Conservation (phyloP, 2,888 invertebrate species). For the Diarsia dahlii region DNA sequence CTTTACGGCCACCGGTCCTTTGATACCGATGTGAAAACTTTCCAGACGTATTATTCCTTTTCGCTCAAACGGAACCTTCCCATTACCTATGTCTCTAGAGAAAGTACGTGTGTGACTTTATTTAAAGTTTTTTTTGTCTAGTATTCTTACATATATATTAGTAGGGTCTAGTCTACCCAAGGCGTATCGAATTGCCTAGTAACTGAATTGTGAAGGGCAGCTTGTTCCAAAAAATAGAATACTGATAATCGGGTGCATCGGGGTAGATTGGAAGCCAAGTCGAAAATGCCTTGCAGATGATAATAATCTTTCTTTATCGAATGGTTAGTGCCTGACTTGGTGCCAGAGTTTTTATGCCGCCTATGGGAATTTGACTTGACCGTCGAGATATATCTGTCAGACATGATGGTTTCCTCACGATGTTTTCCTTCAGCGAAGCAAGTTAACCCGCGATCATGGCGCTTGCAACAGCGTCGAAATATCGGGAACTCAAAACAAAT, state of each 20-base stretch:
- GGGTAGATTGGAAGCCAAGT: neutral
- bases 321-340: no score
- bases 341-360: no score
- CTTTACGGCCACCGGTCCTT: slow-evolving; percentile 29
- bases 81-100: neutral
- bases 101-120: slow-evolving; percentile 4
- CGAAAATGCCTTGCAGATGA: no score
- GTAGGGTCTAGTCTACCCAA: neutral
- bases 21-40: slow-evolving; percentile 50
- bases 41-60: slow-evolving; percentile 47
- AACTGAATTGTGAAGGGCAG: neutral
- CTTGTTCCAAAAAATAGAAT: neutral
- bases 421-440: no score
- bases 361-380: no score
- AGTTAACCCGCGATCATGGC: no score
- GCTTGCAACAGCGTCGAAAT: no score
- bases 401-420: no score
- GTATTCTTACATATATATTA: neutral
- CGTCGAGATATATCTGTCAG: no score
- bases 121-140: slow-evolving; percentile 11
- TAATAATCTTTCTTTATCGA: no score
- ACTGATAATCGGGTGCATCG: no score
- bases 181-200: neutral
- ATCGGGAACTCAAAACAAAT: no score
- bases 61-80: slow-evolving; percentile 16